These are phyloP conservation scores for Chondrosia reniformis DNA, from an alignment of 37 sponge, comb jelly and placozoan genomes.

Conservation along the genomic window DNA sequence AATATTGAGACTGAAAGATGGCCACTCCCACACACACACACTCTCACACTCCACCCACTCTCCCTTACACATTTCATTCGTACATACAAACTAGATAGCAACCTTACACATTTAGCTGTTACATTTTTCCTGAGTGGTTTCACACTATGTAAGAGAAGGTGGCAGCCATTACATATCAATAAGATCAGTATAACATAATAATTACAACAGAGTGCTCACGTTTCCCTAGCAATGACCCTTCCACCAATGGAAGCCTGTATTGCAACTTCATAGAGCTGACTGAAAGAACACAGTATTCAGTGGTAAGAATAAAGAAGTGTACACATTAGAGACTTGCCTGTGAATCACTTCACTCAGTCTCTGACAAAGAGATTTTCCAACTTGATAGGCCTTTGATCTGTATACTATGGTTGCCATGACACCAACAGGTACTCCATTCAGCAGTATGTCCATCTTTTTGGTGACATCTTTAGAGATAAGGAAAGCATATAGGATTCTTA, in stretches of 20 bases:
- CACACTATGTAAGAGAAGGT: slow-evolving; percentile 33
- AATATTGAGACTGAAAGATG: no score
- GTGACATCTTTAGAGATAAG: neutral
- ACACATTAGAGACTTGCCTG: slow-evolving; percentile 46
- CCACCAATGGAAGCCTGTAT: slow-evolving; percentile 82
- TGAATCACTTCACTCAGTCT: slow-evolving; percentile 64
- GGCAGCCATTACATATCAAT: no score
- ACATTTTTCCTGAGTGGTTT: slow-evolving; percentile 81
- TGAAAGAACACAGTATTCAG: no score
- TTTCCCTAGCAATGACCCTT: slow-evolving; percentile 87
- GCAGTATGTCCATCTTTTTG: slow-evolving; percentile 80
- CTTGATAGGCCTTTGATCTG: slow-evolving; percentile 48
- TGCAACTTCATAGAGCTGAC: slow-evolving; percentile 85
- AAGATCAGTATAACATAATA: no score
- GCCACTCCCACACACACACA: no score
- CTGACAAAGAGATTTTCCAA: slow-evolving; percentile 60
- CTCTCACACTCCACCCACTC: no score
- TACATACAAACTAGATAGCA: neutral
- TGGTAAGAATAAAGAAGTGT: no score
- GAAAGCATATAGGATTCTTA: no score
- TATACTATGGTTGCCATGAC: slow-evolving; percentile 81
- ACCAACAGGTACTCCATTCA: slow-evolving; percentile 84
- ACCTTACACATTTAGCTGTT: slow-evolving; percentile 89
- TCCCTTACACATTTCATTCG: no score
- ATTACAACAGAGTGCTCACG: no score